Evolutionary conservation across 92 coral and sea anemone genomes (phyloP).

Genomic region (Pocillopora grandis): DNA sequence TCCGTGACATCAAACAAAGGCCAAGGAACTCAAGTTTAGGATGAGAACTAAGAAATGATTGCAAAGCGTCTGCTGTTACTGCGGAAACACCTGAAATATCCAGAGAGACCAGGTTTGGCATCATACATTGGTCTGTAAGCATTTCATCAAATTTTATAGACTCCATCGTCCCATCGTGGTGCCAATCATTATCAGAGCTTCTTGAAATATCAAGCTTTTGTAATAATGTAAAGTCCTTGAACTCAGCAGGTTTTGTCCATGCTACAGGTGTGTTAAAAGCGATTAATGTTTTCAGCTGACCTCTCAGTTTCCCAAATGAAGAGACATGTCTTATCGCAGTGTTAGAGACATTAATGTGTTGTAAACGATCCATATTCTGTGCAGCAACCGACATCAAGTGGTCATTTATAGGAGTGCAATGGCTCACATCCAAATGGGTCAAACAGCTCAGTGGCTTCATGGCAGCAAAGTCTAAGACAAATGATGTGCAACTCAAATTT

Average conservation of each 20-base stretch:
- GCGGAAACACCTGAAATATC: conserved; percentile 71
- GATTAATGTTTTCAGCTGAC: conserved; percentile 53
- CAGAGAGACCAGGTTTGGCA: conserved; percentile 48
- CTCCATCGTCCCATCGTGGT: conserved; percentile 40
- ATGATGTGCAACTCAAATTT: conserved; percentile 48
- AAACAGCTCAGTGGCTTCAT: conserved; percentile 48
- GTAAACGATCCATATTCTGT: conserved; percentile 43
- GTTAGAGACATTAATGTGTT: conserved; percentile 63
- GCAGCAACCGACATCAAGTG: conserved; percentile 38
- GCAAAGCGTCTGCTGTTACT: conserved; percentile 43
- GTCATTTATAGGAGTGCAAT: conserved; percentile 36
- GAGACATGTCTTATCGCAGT: conserved; percentile 50
- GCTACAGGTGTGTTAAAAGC: conserved; percentile 74
- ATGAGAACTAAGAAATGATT: conserved; percentile 58
- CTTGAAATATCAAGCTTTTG: conserved; percentile 75
- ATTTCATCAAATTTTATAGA: conserved; percentile 21
- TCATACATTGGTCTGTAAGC: conserved; percentile 27
- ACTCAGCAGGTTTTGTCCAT: conserved; percentile 63
- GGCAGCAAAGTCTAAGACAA: conserved; percentile 29
- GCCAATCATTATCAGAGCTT: conserved; percentile 41
- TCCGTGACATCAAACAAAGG: conserved; percentile 66
- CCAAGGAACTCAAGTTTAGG: conserved; percentile 78
- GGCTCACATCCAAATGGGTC: conserved; percentile 62
- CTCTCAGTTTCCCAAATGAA: conserved; percentile 54
- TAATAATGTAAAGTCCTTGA: conserved; percentile 49